Base-by-base conservation (phyloP, 2,113 vertebrate species). In the Monarcha castaneiventris region DNA sequence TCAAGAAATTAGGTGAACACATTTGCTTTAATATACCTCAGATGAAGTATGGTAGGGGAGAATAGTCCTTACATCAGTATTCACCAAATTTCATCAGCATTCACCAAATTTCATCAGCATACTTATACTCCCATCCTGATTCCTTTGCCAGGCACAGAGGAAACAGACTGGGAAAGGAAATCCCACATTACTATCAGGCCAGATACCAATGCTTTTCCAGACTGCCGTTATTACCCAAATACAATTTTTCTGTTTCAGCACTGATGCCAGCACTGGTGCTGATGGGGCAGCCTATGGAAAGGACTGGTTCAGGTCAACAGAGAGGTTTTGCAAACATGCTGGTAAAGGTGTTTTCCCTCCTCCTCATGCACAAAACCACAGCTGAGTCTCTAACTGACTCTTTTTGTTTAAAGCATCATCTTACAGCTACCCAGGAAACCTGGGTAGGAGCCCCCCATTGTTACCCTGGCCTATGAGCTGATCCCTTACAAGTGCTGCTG, bases 401-500 rank as follows among this genome's bases (percentile, higher is more conserved):
- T 51, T 33, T 84, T 46, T 81, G 8, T 21, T 62, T 54, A 52
- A 41, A 91, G 8, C 16, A 56, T 51, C 1, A 0, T 43, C 44
- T 75, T 56, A 32, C 18, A 62, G 19, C 33, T 90, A 25, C 35
- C 35, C 37, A 59, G 35, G 3, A 92, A 71, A 62, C 14, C 9
- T 29, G 33, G 21, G 7, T 20, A 20, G 43, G 41, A 81, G 18
- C 5, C 22, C 23, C 5, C 1, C 5, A 2, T 35, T 3, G 0
- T 46, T 79, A 72, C 41, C 9, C 17, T 48, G 43, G 44, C 30
- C n/a, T n/a, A 3, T 29, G 56, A 72, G 18, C 33, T 72, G 68
- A 61, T 48, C 39, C 44, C 12, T 71, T 78, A 52, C 35, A 56
- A 75, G 48, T 25, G 46, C 46, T 49, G 25, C 29, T 39, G 32